Base-by-base conservation (phyloP, 2,888 invertebrate genomes). In the Prosapia bicincta region DNA sequence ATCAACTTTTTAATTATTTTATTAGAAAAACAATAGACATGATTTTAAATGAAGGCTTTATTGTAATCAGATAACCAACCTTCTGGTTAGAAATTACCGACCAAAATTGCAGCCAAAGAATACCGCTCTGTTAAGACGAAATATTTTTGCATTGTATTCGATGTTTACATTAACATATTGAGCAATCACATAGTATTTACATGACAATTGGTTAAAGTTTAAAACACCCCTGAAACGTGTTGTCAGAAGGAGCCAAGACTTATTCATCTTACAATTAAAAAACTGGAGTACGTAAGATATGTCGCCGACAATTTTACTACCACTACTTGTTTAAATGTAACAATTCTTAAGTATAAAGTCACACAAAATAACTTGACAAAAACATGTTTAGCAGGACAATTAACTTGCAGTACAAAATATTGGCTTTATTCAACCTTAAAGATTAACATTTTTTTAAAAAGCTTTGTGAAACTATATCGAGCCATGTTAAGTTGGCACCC, bases 361-460 rank as follows among this genome's bases (percentile, higher is more conserved):
- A 79, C 79, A 79, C 78, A 77, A 77, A 74, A 78, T 78, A 80
- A 79, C 79, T 77, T 78, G 69, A 73, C 71, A 75, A 77, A n/a
- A 79, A 76, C 69, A 30, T 69, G 43, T 76, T n/a, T 76, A 73
- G 70, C 70, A 72, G 66, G 69, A 75, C 69, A 72, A 72, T 71
- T 71, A 77, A 77, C 75, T 75, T 77, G 72, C 72, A 75, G 75
- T 77, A 77, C 72, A 77, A 77, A 77, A 75, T 77, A 75, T 77
- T 23, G 75, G 72, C 75, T 75, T 71, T 75, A 66, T 69, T 71
- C 72, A 69, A n/a, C 72, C 69, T 72, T 70, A 69, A 77, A 67
- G 72, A 67, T 72, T 67, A 77, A 71, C 70, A 77, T 72, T 38
- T 69, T 75, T 68, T 69, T 75, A 71, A 69, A 75, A 75, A 77